These are phyloP conservation scores for Agrotis ipsilon DNA, from an alignment of 2,888 invertebrate genomes.

Conservation along the genomic window DNA sequence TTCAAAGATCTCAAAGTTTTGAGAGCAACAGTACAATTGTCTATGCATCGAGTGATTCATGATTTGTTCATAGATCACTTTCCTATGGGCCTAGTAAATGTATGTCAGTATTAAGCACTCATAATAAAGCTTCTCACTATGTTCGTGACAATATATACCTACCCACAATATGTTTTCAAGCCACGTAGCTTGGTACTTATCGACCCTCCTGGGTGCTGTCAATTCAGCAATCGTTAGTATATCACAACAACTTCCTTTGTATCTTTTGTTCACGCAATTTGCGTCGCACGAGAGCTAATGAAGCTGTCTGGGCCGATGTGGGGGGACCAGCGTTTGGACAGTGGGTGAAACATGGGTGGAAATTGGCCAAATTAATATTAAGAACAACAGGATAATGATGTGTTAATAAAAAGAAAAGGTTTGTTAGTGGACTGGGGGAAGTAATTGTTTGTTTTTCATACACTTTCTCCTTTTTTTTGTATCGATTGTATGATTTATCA, in stretches of 20 bases:
- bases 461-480: background rate
- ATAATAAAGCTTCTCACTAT: slow-evolving; percentile 1
- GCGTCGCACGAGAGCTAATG: slow-evolving; percentile 70
- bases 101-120: background rate
- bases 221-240: slow-evolving; percentile 82
- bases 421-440: background rate
- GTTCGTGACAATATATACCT: slow-evolving; percentile 14
- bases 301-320: slow-evolving; percentile 66
- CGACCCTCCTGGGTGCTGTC: slow-evolving; percentile 79
- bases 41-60: background rate
- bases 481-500: too few relatives aligned
- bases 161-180: slow-evolving; percentile 27
- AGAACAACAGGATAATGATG: slow-evolving; percentile 24
- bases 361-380: slow-evolving; percentile 43
- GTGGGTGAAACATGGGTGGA: slow-evolving; percentile 48
- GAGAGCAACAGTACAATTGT: background rate
- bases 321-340: slow-evolving; percentile 60
- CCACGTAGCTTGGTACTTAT: slow-evolving; percentile 26
- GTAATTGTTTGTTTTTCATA: background rate
- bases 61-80: background rate
- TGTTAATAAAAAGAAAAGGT: slow-evolving; percentile 11
- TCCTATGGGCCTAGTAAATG: background rate
- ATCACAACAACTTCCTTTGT: slow-evolving; percentile 83
- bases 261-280: slow-evolving; percentile 78
- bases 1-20: too few relatives aligned